Evolutionary conservation across 1,140 invertebrate species (phyloP).

Genomic region (Eriocheir sinensis): DNA sequence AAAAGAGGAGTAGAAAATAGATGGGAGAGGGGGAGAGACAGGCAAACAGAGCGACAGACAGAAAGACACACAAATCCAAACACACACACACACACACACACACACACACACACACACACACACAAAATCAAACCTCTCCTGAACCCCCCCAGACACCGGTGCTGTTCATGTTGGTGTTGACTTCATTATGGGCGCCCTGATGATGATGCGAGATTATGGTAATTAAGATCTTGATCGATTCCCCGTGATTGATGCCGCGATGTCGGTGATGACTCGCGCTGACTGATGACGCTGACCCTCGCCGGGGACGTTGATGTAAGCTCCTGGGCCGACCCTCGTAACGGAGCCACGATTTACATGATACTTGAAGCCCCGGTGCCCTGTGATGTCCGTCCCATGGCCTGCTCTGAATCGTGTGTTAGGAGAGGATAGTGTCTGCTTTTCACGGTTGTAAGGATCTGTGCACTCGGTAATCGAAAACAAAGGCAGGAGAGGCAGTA

Average conservation of each 20-base stretch:
- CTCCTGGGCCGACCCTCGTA: neutral
- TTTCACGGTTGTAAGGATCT: no score
- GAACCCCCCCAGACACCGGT: neutral
- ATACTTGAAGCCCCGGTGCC: neutral
- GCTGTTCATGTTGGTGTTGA: neutral
- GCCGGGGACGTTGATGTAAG: neutral
- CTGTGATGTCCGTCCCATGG: neutral
- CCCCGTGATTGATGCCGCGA: constrained; percentile 52
- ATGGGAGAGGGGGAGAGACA: neutral
- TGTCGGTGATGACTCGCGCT: constrained; percentile 29
- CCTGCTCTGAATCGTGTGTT: no score
- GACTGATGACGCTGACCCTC: constrained; percentile 18
- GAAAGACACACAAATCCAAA: neutral
- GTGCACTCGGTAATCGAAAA: no score
- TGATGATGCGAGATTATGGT: constrained; percentile 62
- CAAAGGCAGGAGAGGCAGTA: no score
- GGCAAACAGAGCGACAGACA: neutral
- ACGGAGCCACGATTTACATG: neutral
- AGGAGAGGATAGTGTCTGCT: no score
- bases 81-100: constrained; percentile 23
- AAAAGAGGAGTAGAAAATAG: neutral
- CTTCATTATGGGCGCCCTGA: constrained; percentile 29
- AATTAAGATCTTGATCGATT: constrained; percentile 59
- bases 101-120: constrained; percentile 19
- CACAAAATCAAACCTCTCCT: neutral